phyloP scores from a whole-genome alignment of 2,888 invertebrate genomes.

The Rhorus exstirpatorius region DNA sequence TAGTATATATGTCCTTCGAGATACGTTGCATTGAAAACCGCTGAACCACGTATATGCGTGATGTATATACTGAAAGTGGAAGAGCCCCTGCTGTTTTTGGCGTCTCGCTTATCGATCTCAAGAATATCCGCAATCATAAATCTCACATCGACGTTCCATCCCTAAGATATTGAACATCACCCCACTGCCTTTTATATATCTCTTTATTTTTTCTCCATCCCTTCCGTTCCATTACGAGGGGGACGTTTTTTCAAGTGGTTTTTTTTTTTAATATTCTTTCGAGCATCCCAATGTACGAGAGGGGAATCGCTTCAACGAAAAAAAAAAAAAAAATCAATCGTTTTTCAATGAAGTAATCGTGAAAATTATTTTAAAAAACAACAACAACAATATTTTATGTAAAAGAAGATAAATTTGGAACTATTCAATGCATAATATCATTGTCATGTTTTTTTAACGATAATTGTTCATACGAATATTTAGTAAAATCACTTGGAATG shows the following conservation, averaged over 20 bases:
- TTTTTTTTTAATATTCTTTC: no score
- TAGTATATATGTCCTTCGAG: background rate
- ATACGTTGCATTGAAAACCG: background rate
- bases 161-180: background rate
- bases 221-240: background rate
- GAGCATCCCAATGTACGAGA: background rate
- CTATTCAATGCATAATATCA: no score
- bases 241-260: no score
- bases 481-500: no score
- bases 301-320: no score
- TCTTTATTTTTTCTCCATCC: conserved; percentile 20
- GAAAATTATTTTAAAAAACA: background rate
- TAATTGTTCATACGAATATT: no score
- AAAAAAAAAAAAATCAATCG: no score
- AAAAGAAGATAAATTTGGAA: background rate
- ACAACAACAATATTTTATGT: background rate
- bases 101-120: conserved; percentile 27
- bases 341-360: no score
- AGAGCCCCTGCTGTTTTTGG: conserved; percentile 7
- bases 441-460: no score
- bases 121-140: conserved; percentile 48
- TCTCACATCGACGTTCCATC: conserved; percentile 20
- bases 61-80: conserved; percentile 25
- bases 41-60: conserved; percentile 22
- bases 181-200: background rate